A percentile compares a stretch with the other conserved stretches of the same genome.
Conservation (phyloP, 2,113 vertebrate genomes). For the Poicephalus meyeri region DNA sequence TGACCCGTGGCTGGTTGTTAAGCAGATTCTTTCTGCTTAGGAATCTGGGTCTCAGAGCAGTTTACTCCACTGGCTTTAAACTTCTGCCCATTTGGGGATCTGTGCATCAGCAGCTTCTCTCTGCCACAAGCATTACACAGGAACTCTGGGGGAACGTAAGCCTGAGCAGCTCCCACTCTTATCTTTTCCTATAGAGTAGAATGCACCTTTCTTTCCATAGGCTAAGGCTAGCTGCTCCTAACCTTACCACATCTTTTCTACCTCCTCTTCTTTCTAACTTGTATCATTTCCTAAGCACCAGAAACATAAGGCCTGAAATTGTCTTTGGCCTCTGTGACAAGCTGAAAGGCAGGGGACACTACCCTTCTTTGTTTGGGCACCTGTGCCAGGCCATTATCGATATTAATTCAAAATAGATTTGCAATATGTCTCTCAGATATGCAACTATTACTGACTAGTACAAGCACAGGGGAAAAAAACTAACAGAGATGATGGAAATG, state of each 20-base stretch:
- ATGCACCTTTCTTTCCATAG: not conserved
- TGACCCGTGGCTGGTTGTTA: not conserved
- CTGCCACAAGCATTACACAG: not conserved
- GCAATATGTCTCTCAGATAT: not conserved
- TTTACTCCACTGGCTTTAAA: not conserved
- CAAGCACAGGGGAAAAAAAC: not conserved
- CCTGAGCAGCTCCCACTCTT: not conserved
- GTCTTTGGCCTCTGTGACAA: not conserved
- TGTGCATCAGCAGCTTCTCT: not conserved
- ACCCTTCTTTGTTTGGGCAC: not conserved
- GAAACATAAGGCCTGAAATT: not conserved
- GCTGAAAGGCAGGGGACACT: not conserved
- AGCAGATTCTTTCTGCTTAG: not conserved
- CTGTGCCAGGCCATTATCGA: not conserved
- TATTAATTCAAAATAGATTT: not conserved
- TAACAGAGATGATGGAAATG: not conserved
- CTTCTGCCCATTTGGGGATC: not conserved
- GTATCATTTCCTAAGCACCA: not conserved
- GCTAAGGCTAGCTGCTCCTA: not conserved
- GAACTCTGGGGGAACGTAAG: not conserved
- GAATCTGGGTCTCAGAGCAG: not conserved
- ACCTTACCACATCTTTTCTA: not conserved
- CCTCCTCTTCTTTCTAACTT: not conserved
- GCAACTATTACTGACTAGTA: not conserved
- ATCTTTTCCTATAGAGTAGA: not conserved